Base-by-base conservation (phyloP, 2,113 vertebrate genomes). In the Poeciliopsis retropinna region DNA sequence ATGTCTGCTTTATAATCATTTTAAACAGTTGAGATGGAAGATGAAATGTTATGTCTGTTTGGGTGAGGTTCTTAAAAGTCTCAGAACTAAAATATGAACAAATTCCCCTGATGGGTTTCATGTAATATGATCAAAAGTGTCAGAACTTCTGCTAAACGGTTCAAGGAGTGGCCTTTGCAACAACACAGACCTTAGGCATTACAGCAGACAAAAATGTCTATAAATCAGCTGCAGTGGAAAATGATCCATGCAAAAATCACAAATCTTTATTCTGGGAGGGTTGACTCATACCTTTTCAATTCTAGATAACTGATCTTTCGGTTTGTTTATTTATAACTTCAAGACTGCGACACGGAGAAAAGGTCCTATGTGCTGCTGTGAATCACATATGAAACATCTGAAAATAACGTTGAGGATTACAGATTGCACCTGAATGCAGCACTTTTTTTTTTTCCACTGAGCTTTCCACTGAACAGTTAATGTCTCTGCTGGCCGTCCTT, bases 381-480 rank as follows among this genome's bases (percentile, higher is more conserved):
- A 10, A n/a, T 57, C 9, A 57, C 51, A 10, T 25, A 9, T 34
- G 2, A 47, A 44, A 47, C 14, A 47, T 47, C 17, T 47, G 44
- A 47, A 5, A 17, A 19, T 15, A 47, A 47, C 14, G 17, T 47
- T 17, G 71, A 68, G n/a, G 13, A 17, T 85, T 73, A 73, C 78
- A 75, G 2, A 25, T 9, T 34, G 76, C n/a, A 71, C 67, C 22
- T 84, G 77, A 90, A 92, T 14, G 88, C 85, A 83, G 28, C 87
- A 78, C 41, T 22, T 41, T 15, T 41, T 12, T 37, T 11, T 63
- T 62, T 76, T 51, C 61, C 5, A 32, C 77, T n/a, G 65, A 66
- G 75, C 86, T 73, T 74, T 28, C 86, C 82, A 69, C 60, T 86
- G 88, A 95, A 89, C 90, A 91, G 93, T 94, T 94, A 93, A 94